Evolutionary conservation across 2,888 invertebrate genomes (phyloP), one percentile per base, ranked within the genome.

Genomic region (Sarcophaga subvicina): DNA sequence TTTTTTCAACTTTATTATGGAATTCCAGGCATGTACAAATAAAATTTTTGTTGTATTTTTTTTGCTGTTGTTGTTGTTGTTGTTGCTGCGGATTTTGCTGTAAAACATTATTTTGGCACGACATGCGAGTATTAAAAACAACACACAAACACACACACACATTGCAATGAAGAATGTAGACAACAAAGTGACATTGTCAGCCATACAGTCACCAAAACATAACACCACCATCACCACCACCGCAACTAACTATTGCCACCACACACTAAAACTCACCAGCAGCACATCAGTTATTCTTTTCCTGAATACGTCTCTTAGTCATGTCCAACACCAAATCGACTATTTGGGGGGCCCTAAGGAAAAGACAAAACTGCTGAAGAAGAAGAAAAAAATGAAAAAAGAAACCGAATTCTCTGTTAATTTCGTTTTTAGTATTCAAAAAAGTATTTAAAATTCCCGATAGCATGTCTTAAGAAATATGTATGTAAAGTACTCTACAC

Each of bases 321-420:
- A 14, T 54, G 37, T 73, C 73, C 37, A 64, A 66, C 47, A 54
- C 22, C 59, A 60, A 45, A 49, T 0, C 27, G 37, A 72, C 87
- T 82, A 75, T 84, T 82, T 87, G 87, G 87, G 87, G 87, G 87
- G 87, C 87, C 87, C 87, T 71, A 71, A 54, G 76, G 66, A 81
- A 81, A 84, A 73, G 76, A 59, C 79, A 73, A 69, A 80, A 54
- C 49, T 45, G 73, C 69, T 45, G 70, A 73, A 72, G 27, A 75
- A 73, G 70, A 73, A 37, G 45, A 67, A 20, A 20, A 20, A 20
- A 20, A 20, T 49, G 47, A 76, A 73, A 71, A 73, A 47, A 69
- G 45, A 71, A 69, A 62, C 62, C 66, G 67, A 62, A 80, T 60
- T 76, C 70, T n/a, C 14, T 22, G 12, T 64, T 14, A 54, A 54